Evolutionary conservation across 64 coral and sea anemone species (phyloP).

Genomic region (Astreopora myriophthalma): DNA sequence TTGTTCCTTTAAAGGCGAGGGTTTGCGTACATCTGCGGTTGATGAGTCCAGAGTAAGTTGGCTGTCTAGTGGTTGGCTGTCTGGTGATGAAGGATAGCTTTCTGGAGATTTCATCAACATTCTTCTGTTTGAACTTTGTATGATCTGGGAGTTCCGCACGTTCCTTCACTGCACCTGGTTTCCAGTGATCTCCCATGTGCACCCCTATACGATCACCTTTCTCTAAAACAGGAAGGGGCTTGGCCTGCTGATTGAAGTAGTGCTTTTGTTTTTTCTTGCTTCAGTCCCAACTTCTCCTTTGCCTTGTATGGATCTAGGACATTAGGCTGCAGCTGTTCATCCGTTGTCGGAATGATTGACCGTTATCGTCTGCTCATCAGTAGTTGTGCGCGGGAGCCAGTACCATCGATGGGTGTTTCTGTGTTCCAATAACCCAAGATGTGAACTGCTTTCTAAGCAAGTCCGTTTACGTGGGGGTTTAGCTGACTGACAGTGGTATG

Average conservation of each 20-base stretch:
- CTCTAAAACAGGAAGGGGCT: not conserved
- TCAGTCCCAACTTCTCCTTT: not conserved
- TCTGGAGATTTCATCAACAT: not conserved
- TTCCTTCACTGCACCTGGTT: not conserved
- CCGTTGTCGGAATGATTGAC: no score
- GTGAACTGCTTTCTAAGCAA: not conserved
- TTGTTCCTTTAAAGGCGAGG: not conserved
- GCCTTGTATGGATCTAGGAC: not conserved
- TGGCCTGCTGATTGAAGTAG: not conserved
- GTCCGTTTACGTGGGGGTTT: not conserved
- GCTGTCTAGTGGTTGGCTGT: not conserved
- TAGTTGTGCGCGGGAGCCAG: not conserved
- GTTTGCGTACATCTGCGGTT: not conserved
- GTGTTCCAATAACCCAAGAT: not conserved
- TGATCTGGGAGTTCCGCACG: not conserved
- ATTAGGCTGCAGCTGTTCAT: not conserved
- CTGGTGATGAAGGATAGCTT: not conserved
- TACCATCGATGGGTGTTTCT: not conserved
- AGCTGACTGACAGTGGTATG: not conserved
- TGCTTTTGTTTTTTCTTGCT: not conserved
- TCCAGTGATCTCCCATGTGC: not conserved
- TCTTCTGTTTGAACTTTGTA: not conserved
- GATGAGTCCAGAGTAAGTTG: not conserved
- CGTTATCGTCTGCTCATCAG: not conserved
- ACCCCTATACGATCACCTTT: not conserved